Percentiles rank a stretch among this genome's conserved stretches.
Evolutionary conservation across 2,888 invertebrate genomes (phyloP).

Genomic region (Cheilosia soror): DNA sequence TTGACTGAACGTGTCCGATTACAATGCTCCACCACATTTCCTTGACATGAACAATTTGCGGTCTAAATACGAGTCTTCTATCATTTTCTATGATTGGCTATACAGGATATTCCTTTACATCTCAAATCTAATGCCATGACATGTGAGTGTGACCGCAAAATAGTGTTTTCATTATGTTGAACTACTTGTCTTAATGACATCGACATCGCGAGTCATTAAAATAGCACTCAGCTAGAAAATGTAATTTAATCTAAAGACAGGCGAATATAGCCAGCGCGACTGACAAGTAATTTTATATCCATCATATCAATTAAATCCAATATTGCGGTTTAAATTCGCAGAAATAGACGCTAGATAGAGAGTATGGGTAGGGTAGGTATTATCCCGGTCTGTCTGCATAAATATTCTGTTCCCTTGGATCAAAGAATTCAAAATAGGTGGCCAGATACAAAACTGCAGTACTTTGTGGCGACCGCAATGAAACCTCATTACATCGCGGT

Average conservation of each 20-base stretch:
- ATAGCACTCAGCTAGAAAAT: background rate
- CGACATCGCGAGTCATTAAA: slow-evolving; percentile 4
- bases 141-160: slow-evolving; percentile 36
- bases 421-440: slow-evolving; percentile 1
- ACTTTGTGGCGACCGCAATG: background rate
- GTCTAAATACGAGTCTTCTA: slow-evolving; percentile 10
- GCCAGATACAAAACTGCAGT: background rate
- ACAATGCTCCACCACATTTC: background rate
- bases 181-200: slow-evolving; percentile 22
- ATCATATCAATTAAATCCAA: slow-evolving; percentile 20
- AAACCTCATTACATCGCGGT: slow-evolving; percentile 24
- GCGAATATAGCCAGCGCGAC: slow-evolving; percentile 1
- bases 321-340: slow-evolving; percentile 32
- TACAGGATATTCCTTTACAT: background rate
- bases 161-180: slow-evolving; percentile 39
- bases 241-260: slow-evolving; percentile 24
- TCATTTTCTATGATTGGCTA: slow-evolving; percentile 4
- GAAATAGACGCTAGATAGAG: background rate
- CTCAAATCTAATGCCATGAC: slow-evolving; percentile 31
- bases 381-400: too few relatives aligned
- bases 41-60: slow-evolving; percentile 49
- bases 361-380: background rate
- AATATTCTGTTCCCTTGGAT: background rate
- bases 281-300: slow-evolving; percentile 42
- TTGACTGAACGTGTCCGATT: background rate